Conservation (phyloP, 2,113 vertebrate genomes). For the Megaleporinus macrocephalus region DNA sequence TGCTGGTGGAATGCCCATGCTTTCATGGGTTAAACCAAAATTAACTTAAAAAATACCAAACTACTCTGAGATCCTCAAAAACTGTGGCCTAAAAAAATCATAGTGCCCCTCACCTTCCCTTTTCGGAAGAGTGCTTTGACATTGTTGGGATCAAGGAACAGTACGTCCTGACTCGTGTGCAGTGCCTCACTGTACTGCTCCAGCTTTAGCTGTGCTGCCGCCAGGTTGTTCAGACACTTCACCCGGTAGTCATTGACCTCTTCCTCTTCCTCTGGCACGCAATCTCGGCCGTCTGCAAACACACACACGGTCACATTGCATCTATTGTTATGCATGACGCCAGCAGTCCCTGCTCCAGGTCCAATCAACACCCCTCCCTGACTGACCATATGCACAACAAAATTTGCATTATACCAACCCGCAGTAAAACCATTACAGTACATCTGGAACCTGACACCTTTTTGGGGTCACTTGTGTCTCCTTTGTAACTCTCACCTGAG, state of each 20-base stretch:
- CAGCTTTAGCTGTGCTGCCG: conserved; percentile 80
- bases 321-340: background rate
- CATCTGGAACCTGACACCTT: background rate
- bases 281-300: conserved; percentile 59
- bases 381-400: background rate
- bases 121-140: conserved; percentile 81
- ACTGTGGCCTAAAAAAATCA: background rate
- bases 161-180: conserved; percentile 75
- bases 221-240: conserved; percentile 89
- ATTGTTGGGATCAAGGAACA: conserved; percentile 78
- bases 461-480: too few relatives aligned
- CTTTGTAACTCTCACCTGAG: background rate
- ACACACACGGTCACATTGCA: conserved; percentile 23
- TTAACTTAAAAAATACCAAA: background rate
- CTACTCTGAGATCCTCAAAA: background rate
- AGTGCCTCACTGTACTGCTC: conserved; percentile 76
- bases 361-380: background rate
- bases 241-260: conserved; percentile 80
- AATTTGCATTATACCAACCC: background rate
- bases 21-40: background rate
- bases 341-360: background rate
- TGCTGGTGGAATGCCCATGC: background rate
- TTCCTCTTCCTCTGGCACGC: conserved; percentile 71
- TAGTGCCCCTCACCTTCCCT: conserved; percentile 76
- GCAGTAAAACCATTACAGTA: too few relatives aligned